These are phyloP conservation scores for Stigmatopora nigra DNA, from an alignment of 2,113 vertebrate species.

Conservation along the genomic window DNA sequence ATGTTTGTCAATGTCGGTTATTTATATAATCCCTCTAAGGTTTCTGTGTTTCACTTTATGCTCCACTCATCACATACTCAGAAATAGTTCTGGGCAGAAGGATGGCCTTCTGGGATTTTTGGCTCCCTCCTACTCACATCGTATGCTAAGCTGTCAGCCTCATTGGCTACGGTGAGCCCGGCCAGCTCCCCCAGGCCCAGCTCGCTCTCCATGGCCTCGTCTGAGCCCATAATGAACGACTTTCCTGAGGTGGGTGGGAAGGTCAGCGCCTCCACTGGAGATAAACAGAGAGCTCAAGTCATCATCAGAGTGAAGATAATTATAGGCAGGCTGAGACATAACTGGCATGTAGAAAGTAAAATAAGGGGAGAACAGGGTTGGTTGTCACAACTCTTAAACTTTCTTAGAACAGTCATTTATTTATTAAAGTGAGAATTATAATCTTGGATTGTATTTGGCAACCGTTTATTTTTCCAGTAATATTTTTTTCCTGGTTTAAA, in stretches of 20 bases:
- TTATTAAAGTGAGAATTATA: too few species aligned
- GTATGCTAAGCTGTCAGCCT: slow-evolving; percentile 87
- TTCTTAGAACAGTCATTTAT: too few species aligned
- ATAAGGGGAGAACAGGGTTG: not conserved
- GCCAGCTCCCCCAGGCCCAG: slow-evolving; percentile 93
- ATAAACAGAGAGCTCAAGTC: not conserved
- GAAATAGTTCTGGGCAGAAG: slow-evolving; percentile 3
- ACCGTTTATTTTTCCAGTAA: too few species aligned
- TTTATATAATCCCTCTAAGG: not conserved
- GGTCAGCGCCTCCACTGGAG: slow-evolving; percentile 86
- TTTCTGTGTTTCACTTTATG: not conserved
- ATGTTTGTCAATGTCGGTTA: not conserved
- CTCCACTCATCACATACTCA: not conserved
- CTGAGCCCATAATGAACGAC: slow-evolving; percentile 91
- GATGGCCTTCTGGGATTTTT: not conserved
- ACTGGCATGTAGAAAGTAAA: not conserved
- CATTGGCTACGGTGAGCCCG: slow-evolving; percentile 95
- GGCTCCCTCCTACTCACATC: slow-evolving; percentile 77
- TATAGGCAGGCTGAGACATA: not conserved
- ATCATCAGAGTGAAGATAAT: not conserved
- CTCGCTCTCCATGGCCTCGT: slow-evolving; percentile 90
- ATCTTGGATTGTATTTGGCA: too few species aligned
- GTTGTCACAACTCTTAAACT: too few species aligned
- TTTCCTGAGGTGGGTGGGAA: slow-evolving; percentile 95
- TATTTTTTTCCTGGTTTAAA: too few species aligned